Evolutionary conservation across 2,888 invertebrate genomes (phyloP).

Genomic region (Himalopsyche japonica): DNA sequence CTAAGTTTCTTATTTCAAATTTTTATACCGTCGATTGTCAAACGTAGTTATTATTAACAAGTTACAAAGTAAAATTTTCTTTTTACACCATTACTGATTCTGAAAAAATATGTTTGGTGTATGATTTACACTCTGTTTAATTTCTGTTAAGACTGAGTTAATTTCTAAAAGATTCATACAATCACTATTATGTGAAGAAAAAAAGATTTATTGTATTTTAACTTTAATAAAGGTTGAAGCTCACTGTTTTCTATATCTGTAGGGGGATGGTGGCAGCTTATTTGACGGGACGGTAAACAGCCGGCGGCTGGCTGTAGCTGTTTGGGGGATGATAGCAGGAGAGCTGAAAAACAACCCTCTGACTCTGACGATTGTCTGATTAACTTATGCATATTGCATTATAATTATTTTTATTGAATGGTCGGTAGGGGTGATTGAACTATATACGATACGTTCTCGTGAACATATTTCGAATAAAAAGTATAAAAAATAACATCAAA

Average conservation of each 20-base stretch:
- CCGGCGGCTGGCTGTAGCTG: constrained; percentile 14
- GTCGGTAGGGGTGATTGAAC: not conserved
- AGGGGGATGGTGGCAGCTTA: constrained; percentile 4
- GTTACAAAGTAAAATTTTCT: too few relatives aligned
- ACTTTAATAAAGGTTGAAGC: not conserved
- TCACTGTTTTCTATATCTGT: not conserved
- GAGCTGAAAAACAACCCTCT: not conserved
- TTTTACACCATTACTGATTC: too few relatives aligned
- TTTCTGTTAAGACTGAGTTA: too few relatives aligned
- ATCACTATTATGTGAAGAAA: too few relatives aligned
- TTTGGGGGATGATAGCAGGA: not conserved
- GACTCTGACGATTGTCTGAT: not conserved
- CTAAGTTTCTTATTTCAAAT: too few relatives aligned
- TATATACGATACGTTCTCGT: not conserved
- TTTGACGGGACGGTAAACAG: constrained; percentile 27
- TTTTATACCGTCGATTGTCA: too few relatives aligned
- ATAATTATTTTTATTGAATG: not conserved
- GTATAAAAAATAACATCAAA: too few relatives aligned
- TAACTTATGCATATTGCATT: not conserved
- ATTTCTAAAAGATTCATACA: too few relatives aligned
- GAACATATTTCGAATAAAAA: not conserved
- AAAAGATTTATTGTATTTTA: not conserved
- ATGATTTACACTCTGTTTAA: too few relatives aligned
- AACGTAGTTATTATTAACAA: too few relatives aligned
- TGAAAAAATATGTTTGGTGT: too few relatives aligned